Evolutionary conservation across 2,113 vertebrate species (phyloP), one percentile per base, ranked within the genome.

Genomic region (Turnix velox): DNA sequence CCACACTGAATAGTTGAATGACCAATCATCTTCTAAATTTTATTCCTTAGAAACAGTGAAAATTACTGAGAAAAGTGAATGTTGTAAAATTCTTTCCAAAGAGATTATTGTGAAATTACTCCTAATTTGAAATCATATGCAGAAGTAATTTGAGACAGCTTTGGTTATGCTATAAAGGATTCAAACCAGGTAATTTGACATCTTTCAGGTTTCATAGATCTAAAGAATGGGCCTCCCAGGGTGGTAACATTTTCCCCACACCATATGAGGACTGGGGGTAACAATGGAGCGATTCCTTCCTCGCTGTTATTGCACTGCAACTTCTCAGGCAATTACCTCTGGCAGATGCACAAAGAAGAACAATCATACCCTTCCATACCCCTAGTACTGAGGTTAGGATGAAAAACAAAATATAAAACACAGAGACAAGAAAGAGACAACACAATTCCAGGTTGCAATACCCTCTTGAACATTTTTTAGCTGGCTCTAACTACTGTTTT

Each of bases 1-100:
- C 68, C 58, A 94, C 74, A 81, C 45, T 59, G 67, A 91, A 92
- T 58, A 93, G 87, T 87, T 76, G 87, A 92, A 91, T 87, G 87
- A 92, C 94, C 89, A 94, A 88, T 89, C 92, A 88, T 46, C 19
- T 69, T 76, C 79, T 82, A 52, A 52, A 88, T 93, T 95, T 96
- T 89, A 39, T 92, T 88, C 72, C 78, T 86, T 71, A 48, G 68
- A 93, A 95, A 83, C 3, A 2, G 63, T 65, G 72, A 92, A 89
- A 94, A 95, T 88, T 81, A 74, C 85, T 1, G 18, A 59, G 37
- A 90, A 94, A 91, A 94, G 68, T 77, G 49, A 85, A 89, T 49
- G 59, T 9, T 68, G 28, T 59, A 59, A 63, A 66, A 14, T 66
- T 83, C 87, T 86, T 79, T 69, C 19, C 23, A 52, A 67, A 72